Conservation (phyloP, 2,888 invertebrate genomes). For the Philaethria dido region DNA sequence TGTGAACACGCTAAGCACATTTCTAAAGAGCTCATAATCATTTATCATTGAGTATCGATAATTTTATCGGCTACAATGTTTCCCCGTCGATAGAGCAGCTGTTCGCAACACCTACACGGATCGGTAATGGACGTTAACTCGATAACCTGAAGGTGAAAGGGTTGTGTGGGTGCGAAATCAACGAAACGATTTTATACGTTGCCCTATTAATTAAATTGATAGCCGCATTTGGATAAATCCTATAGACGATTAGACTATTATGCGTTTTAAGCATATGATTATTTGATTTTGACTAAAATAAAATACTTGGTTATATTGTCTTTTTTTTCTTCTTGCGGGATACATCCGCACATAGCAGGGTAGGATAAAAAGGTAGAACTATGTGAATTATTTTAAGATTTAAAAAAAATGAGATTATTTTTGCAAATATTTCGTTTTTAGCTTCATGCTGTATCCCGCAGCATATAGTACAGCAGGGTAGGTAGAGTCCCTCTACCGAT, state of each 20-base stretch:
- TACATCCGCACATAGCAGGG: too few relatives aligned
- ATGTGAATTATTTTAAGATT: too few relatives aligned
- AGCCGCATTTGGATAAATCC: conserved; percentile 29
- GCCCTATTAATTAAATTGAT: conserved; percentile 46
- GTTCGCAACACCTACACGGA: conserved; percentile 49
- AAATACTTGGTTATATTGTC: not conserved
- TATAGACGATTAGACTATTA: not conserved
- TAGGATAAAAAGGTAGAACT: too few relatives aligned
- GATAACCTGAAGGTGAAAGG: conserved; percentile 51
- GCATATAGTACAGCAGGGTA: too few relatives aligned
- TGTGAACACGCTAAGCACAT: conserved; percentile 28
- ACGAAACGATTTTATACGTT: conserved; percentile 51
- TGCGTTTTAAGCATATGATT: not conserved
- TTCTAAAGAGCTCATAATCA: conserved; percentile 43
- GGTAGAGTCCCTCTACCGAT: too few relatives aligned
- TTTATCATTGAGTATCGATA: conserved; percentile 46
- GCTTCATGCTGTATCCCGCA: too few relatives aligned
- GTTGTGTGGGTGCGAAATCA: conserved; percentile 40
- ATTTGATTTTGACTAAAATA: not conserved
- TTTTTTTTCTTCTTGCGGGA: too few relatives aligned
- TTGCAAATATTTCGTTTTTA: too few relatives aligned
- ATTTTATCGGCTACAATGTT: conserved; percentile 50
- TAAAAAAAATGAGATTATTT: too few relatives aligned
- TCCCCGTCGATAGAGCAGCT: conserved; percentile 52
- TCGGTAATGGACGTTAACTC: conserved; percentile 56